A percentile compares a stretch with the other conserved stretches of the same genome.
These are phyloP conservation scores for Brachionus paranguensis DNA, from an alignment of 1,140 invertebrate species.

Conservation along the genomic window DNA sequence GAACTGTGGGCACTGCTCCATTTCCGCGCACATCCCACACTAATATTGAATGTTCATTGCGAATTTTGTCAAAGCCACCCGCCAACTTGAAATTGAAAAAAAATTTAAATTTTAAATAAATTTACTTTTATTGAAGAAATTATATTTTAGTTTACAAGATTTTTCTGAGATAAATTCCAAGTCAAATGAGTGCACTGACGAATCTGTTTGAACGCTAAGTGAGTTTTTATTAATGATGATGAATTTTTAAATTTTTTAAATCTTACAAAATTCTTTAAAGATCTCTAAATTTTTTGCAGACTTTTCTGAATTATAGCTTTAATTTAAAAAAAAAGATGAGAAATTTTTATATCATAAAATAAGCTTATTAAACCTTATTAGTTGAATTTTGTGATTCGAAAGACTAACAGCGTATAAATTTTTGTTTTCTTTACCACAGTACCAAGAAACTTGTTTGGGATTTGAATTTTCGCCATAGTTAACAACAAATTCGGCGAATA, in stretches of 20 bases:
- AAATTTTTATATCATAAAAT: not conserved
- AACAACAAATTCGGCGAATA: not conserved
- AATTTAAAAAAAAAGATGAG: too few species aligned
- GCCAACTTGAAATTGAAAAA: conserved; percentile 59
- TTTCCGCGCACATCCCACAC: conserved; percentile 53
- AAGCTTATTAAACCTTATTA: not conserved
- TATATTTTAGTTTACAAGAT: conserved; percentile 59
- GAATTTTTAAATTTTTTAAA: not conserved
- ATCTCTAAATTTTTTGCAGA: not conserved
- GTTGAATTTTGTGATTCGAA: conserved; percentile 25
- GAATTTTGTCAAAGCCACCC: conserved; percentile 75
- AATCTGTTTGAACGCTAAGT: conserved; percentile 68
- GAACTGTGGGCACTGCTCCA: not conserved
- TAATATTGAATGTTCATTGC: conserved; percentile 59
- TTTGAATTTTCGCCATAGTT: conserved; percentile 6
- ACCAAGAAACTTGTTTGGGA: conserved; percentile 27
- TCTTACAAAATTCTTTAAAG: conserved; percentile 30
- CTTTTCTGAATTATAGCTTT: not conserved
- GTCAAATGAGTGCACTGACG: conserved; percentile 76
- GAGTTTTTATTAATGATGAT: not conserved
- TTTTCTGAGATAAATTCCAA: conserved; percentile 78
- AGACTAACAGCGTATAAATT: not conserved
- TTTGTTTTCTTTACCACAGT: not conserved
- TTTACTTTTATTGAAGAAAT: not conserved
- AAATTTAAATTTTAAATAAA: not conserved